These are phyloP conservation scores for Pseudochromis fuscus DNA, from an alignment of 2,797 vertebrate species.

Conservation along the genomic window DNA sequence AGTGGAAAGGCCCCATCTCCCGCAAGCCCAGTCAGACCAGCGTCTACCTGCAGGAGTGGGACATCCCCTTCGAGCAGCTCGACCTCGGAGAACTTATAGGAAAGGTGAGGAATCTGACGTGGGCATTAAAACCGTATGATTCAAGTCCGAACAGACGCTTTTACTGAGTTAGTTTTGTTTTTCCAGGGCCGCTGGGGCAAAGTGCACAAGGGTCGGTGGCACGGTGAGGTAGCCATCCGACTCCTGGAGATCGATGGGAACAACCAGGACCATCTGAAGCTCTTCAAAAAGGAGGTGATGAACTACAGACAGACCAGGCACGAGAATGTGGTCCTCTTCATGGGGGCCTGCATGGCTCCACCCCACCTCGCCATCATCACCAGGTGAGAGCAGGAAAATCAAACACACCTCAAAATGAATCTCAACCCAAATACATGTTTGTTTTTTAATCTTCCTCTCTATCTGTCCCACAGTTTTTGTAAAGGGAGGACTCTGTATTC, in stretches of 20 bases:
- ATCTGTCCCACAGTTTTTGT: conserved; percentile 88
- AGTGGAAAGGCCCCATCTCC: conserved; percentile 93
- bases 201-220: conserved; percentile 96
- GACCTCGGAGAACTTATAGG: conserved; percentile 95
- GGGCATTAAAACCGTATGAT: conserved; percentile 44
- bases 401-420: background rate
- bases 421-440: background rate
- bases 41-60: conserved; percentile 97
- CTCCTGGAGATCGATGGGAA: conserved; percentile 97
- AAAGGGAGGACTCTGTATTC: conserved; percentile 96
- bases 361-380: conserved; percentile 98
- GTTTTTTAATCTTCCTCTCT: background rate
- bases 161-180: background rate
- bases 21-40: conserved; percentile 98
- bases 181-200: conserved; percentile 94
- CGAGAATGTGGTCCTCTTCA: conserved; percentile 98
- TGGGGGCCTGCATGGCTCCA: conserved; percentile 99
- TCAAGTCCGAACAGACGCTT: accelerated
- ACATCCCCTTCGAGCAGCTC: conserved; percentile 97
- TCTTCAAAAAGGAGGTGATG: conserved; percentile 99
- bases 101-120: conserved; percentile 86
- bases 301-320: conserved; percentile 98
- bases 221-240: conserved; percentile 96
- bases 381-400: conserved; percentile 83
- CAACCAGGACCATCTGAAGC: conserved; percentile 97